A percentile compares a stretch with the other conserved stretches of the same genome.
phyloP scores from a whole-genome alignment of 2,797 vertebrate genomes.

The Hydrolagus colliei region DNA sequence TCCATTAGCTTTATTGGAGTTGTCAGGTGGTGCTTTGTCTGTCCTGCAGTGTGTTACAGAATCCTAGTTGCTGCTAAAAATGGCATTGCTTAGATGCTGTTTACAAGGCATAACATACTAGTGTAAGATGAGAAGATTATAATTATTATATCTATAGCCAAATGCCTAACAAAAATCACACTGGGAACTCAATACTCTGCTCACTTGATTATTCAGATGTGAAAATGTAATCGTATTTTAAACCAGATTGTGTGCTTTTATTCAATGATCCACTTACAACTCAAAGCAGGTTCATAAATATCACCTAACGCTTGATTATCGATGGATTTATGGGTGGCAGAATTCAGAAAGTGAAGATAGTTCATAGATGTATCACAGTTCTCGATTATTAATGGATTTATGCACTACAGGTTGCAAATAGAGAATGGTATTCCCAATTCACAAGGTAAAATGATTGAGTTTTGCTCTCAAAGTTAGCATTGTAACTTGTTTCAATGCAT shows the following conservation, averaged over 20 bases:
- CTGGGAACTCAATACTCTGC: background rate
- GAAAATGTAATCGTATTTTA: background rate
- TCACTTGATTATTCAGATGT: constrained; percentile 23
- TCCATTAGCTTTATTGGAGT: background rate
- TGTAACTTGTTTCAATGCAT: too few relatives aligned
- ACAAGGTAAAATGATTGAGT: too few relatives aligned
- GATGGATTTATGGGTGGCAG: too few relatives aligned
- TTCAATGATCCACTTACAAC: too few relatives aligned
- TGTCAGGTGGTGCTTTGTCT: background rate
- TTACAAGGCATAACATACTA: constrained; percentile 8
- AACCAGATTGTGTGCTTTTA: background rate
- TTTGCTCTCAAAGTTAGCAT: too few relatives aligned
- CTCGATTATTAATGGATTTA: too few relatives aligned
- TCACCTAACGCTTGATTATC: too few relatives aligned
- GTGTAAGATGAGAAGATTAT: constrained; percentile 8
- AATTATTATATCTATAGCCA: constrained; percentile 23
- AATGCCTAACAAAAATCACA: background rate
- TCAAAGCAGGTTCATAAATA: too few relatives aligned
- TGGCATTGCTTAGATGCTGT: constrained; percentile 17
- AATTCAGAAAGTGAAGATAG: too few relatives aligned
- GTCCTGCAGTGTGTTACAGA: background rate
- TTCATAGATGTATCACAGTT: too few relatives aligned
- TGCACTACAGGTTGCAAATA: too few relatives aligned
- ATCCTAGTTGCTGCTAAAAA: constrained; percentile 9
- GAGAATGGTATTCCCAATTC: too few relatives aligned